These are phyloP conservation scores for Upupa epops DNA, from an alignment of 2,113 vertebrate genomes.

Conservation along the genomic window DNA sequence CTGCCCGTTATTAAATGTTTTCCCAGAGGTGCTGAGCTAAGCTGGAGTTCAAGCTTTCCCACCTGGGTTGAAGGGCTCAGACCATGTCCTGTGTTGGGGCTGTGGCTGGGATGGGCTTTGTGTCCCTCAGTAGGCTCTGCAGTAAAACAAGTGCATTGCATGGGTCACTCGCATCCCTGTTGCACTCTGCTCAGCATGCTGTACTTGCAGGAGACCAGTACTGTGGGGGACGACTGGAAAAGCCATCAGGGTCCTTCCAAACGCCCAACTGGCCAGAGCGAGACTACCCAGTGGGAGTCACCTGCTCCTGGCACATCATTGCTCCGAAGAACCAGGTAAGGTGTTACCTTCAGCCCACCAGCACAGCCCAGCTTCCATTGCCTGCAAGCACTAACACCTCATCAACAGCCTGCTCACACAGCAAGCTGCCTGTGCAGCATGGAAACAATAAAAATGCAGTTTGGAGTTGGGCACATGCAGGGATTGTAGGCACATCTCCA, in stretches of 20 bases:
- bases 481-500: rapidly evolving
- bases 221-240: slow-evolving; percentile 91
- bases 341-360: rapidly evolving
- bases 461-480: neutral
- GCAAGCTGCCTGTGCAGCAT: rapidly evolving
- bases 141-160: rapidly evolving
- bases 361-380: rapidly evolving
- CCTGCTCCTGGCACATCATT: slow-evolving; percentile 94
- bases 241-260: slow-evolving; percentile 87
- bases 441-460: rapidly evolving
- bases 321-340: slow-evolving; percentile 94
- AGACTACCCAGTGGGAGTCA: slow-evolving; percentile 95
- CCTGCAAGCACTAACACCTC: rapidly evolving
- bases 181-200: neutral
- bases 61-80: neutral
- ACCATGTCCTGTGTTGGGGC: rapidly evolving
- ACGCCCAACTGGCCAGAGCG: slow-evolving; percentile 98
- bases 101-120: rapidly evolving
- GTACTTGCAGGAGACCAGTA: slow-evolving; percentile 90
- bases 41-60: no score
- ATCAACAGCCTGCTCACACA: neutral
- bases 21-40: neutral
- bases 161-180: rapidly evolving
- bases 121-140: neutral
- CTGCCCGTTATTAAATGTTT: neutral